phyloP scores from a whole-genome alignment of 2,888 invertebrate genomes.

The Agrochola macilenta region DNA sequence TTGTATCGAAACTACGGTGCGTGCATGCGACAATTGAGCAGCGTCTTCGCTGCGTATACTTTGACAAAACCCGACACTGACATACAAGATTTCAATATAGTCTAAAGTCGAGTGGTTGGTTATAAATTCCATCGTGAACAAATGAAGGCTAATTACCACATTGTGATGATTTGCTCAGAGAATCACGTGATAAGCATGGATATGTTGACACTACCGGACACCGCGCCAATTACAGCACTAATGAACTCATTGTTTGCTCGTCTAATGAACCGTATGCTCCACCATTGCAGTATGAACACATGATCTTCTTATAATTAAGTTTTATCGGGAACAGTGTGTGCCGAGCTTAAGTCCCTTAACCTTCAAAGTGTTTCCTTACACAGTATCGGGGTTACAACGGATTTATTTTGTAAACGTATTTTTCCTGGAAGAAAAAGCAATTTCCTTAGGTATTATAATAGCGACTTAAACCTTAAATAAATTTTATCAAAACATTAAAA shows the following conservation, averaged over 20 bases:
- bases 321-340: slow-evolving; percentile 39
- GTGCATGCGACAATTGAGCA: not conserved
- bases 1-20: not conserved
- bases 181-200: slow-evolving; percentile 63
- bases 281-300: slow-evolving; percentile 69
- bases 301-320: slow-evolving; percentile 71
- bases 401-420: slow-evolving; percentile 39
- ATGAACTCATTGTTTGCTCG: slow-evolving; percentile 89
- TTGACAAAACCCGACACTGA: not conserved
- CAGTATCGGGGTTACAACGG: not conserved
- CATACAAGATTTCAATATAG: not conserved
- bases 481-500: not conserved
- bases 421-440: slow-evolving; percentile 42
- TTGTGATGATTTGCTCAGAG: slow-evolving; percentile 53
- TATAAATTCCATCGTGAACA: slow-evolving; percentile 36
- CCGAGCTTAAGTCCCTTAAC: slow-evolving; percentile 39
- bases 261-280: slow-evolving; percentile 85
- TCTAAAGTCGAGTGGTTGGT: not conserved
- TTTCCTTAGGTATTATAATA: slow-evolving; percentile 33
- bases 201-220: slow-evolving; percentile 71
- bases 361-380: slow-evolving; percentile 33
- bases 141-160: slow-evolving; percentile 57
- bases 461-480: slow-evolving; percentile 19
- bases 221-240: slow-evolving; percentile 87
- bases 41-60: not conserved